phyloP scores from a whole-genome alignment of 2,888 invertebrate genomes.

The Monoplex corrugatus region DNA sequence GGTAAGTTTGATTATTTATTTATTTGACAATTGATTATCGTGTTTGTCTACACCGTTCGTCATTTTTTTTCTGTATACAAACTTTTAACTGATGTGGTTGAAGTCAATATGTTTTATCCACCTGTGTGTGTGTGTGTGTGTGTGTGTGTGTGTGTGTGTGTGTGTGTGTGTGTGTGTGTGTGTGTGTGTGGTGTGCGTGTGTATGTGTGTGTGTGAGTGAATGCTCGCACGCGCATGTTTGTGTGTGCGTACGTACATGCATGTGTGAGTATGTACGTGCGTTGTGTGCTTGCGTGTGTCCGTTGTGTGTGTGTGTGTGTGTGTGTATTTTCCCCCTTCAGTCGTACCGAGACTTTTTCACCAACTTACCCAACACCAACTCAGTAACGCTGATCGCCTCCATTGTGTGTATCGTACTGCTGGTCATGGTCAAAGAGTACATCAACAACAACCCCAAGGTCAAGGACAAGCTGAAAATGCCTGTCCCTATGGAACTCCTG shows the following conservation, averaged over 20 bases:
- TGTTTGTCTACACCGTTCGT: too few relatives aligned
- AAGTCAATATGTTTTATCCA: too few relatives aligned
- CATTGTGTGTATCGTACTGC: slow-evolving; percentile 86
- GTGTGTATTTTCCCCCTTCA: slow-evolving; percentile 73
- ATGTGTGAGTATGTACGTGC: too few relatives aligned
- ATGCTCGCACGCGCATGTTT: too few relatives aligned
- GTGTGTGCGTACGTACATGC: too few relatives aligned
- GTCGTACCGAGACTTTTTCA: slow-evolving; percentile 85
- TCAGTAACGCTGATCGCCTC: slow-evolving; percentile 87
- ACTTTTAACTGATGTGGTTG: too few relatives aligned
- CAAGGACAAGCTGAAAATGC: slow-evolving; percentile 84
- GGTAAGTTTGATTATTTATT: too few relatives aligned
- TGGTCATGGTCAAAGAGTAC: slow-evolving; percentile 84
- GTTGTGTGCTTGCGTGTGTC: too few relatives aligned
- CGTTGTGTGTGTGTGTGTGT: too few relatives aligned
- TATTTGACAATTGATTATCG: too few relatives aligned
- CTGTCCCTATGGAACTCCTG: slow-evolving; percentile 92
- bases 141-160: background rate
- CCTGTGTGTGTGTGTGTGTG: background rate
- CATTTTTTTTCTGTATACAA: too few relatives aligned
- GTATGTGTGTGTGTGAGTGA: background rate
- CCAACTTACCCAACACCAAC: slow-evolving; percentile 85
- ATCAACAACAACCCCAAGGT: slow-evolving; percentile 81
- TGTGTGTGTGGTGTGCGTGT: background rate
- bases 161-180: background rate